phyloP scores from a whole-genome alignment of 2,888 invertebrate genomes.

The Ligdia adustata region DNA sequence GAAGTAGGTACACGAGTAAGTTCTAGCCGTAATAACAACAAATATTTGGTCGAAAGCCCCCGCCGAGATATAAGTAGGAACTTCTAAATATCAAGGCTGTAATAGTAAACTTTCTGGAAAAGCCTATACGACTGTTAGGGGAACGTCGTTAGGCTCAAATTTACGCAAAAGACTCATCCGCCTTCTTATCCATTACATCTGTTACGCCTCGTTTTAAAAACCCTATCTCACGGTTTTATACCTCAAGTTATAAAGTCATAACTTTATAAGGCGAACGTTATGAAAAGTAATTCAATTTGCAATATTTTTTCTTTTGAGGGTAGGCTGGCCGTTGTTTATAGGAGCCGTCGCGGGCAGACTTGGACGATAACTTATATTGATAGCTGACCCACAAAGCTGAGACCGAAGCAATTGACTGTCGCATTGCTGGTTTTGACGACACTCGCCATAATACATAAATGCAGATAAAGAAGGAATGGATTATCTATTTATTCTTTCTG shows the following conservation, averaged over 20 bases:
- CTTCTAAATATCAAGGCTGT: constrained; percentile 16
- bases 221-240: constrained; percentile 18
- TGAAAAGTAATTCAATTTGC: constrained; percentile 46
- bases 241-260: constrained; percentile 9
- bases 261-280: constrained; percentile 17
- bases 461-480: too few species aligned
- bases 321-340: constrained; percentile 35
- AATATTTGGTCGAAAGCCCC: background rate
- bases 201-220: constrained; percentile 13
- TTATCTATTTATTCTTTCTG: too few species aligned
- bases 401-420: constrained; percentile 29
- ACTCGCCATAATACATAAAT: constrained; percentile 15
- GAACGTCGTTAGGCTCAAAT: constrained; percentile 19
- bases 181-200: constrained; percentile 15
- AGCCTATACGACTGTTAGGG: constrained; percentile 15
- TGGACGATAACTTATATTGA: constrained; percentile 48
- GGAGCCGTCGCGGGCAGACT: constrained; percentile 41
- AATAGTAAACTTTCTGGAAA: constrained; percentile 14
- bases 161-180: constrained; percentile 14
- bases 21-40: background rate
- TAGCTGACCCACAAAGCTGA: constrained; percentile 43
- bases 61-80: constrained; percentile 3
- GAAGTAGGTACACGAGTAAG: background rate
- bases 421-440: constrained; percentile 22
- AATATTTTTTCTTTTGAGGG: constrained; percentile 40